Base-by-base conservation (phyloP, 2,888 invertebrate species). In the Diplazon laetatorius region DNA sequence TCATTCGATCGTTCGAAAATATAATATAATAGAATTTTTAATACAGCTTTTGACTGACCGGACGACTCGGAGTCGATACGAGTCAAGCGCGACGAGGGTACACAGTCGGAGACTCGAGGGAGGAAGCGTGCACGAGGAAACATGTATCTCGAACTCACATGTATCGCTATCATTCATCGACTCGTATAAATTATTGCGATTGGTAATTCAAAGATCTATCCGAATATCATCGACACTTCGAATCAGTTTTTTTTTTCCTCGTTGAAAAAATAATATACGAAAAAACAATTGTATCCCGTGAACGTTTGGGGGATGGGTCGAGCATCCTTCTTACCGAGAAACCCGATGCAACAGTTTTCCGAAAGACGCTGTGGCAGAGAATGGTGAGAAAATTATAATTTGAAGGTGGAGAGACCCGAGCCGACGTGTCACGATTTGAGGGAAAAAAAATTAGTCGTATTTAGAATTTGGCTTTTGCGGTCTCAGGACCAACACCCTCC, bases 61-160 rank as follows among this genome's bases (percentile, higher is more conserved):
- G n/a, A n/a, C n/a, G n/a, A n/a, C n/a, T n/a, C n/a, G n/a, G n/a
- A n/a, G n/a, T n/a, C n/a, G n/a, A n/a, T n/a, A 69, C 55, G 44
- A 65, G 73, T 70, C 60, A 66, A 74, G 78, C 52, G n/a, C n/a
- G n/a, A 44, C 69, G 59, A 65, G 65, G 42, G 65, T 55, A 42
- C 30, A 46, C 39, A n/a, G n/a, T n/a, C n/a, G 44, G 65, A 52
- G 8, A 57, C 30, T n/a, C 57, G 66, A 75, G 82, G 74, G 76
- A 85, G 85, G 85, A 86, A 85, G 78, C 83, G 83, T 84, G 85
- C 80, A 84, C 82, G 84, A 85, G 66, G 78, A 83, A 84, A 70
- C 83, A 85, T 70, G 72, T n/a, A n/a, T n/a, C n/a, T n/a, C 59
- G 72, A 66, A 30, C n/a, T n/a, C n/a, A n/a, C n/a, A n/a, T n/a